Percentiles rank a stretch among this genome's conserved stretches.
These are phyloP conservation scores for Tachina fera DNA, from an alignment of 2,888 invertebrate species.

Conservation along the genomic window DNA sequence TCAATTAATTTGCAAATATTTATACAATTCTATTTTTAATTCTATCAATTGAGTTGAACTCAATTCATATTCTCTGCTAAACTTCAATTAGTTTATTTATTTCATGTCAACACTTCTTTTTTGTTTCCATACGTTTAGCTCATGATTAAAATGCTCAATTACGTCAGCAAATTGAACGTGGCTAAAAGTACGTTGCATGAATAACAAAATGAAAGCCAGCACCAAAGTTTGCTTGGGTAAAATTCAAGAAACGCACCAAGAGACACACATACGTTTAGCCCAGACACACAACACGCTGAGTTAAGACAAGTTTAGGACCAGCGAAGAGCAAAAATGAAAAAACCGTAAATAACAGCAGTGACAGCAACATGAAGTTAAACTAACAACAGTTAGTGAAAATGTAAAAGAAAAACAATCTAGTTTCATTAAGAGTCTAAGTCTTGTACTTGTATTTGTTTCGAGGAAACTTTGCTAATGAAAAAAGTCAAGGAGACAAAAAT, in stretches of 20 bases:
- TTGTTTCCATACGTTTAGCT: not conserved
- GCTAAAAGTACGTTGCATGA: constrained; percentile 41
- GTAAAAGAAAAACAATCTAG: constrained; percentile 22
- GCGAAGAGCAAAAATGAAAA: not conserved
- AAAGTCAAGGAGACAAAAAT: constrained; percentile 48
- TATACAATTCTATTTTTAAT: not conserved
- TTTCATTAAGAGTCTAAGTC: not conserved
- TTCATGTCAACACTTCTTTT: constrained; percentile 19
- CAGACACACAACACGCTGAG: not conserved
- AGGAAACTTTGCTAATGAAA: not conserved
- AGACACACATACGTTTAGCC: not conserved
- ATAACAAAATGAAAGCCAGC: constrained; percentile 38
- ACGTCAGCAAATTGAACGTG: constrained; percentile 40
- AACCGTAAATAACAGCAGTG: not conserved
- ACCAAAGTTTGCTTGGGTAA: not conserved
- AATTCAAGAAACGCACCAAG: not conserved
- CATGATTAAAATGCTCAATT: constrained; percentile 45
- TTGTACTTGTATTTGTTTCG: not conserved
- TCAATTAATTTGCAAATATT: constrained; percentile 7
- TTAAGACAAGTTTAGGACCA: not conserved
- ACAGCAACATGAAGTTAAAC: not conserved
- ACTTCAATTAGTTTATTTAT: constrained; percentile 23
- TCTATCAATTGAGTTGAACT: not conserved
- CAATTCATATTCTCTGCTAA: constrained; percentile 23
- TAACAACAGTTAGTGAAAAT: constrained; percentile 20